A percentile compares a stretch with the other conserved stretches of the same genome.
These are phyloP conservation scores for Polymixis flavicincta DNA, from an alignment of 2,888 invertebrate genomes.

Conservation along the genomic window DNA sequence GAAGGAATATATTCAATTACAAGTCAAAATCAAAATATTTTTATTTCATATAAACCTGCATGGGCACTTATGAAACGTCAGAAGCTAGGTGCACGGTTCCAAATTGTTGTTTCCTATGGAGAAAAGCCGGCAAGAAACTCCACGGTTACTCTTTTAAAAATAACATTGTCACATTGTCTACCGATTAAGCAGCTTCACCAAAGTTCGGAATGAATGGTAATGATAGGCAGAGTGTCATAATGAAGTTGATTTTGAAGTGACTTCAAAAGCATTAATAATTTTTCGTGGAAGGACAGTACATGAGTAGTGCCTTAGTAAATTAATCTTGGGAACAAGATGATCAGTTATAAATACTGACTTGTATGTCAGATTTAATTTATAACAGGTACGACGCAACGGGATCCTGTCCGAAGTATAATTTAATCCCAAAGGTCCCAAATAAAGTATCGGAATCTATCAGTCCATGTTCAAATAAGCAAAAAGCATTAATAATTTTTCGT, in stretches of 20 bases:
- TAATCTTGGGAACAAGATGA: background rate
- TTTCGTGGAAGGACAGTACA: slow-evolving; percentile 13
- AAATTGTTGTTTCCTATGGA: too few relatives aligned
- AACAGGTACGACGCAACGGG: background rate
- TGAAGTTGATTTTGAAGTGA: background rate
- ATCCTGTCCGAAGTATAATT: slow-evolving; percentile 1
- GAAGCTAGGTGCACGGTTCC: too few relatives aligned
- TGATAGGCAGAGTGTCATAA: background rate
- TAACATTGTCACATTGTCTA: too few relatives aligned
- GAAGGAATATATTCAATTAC: too few relatives aligned
- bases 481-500: slow-evolving; percentile 16
- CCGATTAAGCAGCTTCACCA: slow-evolving; percentile 7
- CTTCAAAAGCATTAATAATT: background rate
- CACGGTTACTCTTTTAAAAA: too few relatives aligned
- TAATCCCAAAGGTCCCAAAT: background rate
- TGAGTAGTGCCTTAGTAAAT: slow-evolving; percentile 10
- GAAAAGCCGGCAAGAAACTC: too few relatives aligned
- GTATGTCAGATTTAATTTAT: slow-evolving; percentile 18
- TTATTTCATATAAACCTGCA: too few relatives aligned
- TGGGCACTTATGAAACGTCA: too few relatives aligned
- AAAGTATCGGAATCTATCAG: background rate
- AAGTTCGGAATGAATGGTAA: slow-evolving; percentile 27
- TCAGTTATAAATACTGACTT: slow-evolving; percentile 11
- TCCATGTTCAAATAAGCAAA: too few relatives aligned
- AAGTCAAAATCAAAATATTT: too few relatives aligned